Evolutionary conservation across 2,888 invertebrate species (phyloP).

Genomic region (Heliconius erato): DNA sequence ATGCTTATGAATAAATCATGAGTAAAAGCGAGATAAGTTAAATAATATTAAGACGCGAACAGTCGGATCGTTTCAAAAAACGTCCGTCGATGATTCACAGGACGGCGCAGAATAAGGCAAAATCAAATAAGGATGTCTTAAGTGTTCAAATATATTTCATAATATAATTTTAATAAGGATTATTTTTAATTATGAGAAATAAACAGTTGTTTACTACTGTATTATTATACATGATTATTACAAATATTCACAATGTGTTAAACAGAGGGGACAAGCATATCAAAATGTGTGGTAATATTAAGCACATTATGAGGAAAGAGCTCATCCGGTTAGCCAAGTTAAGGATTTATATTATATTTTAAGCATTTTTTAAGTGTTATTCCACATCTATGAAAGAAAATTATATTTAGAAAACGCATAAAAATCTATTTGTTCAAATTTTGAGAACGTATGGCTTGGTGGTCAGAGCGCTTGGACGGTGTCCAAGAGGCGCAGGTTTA

Average conservation of each 20-base stretch:
- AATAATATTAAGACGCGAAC: constrained; percentile 34
- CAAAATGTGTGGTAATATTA: constrained; percentile 4
- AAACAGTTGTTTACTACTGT: constrained; percentile 11
- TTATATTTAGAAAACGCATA: no score
- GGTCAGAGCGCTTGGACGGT: no score
- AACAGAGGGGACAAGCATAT: constrained; percentile 20
- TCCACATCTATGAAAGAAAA: no score
- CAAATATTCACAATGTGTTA: constrained; percentile 33
- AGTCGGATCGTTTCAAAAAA: constrained; percentile 51
- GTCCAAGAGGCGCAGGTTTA: no score
- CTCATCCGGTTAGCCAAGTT: background rate
- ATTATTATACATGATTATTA: constrained; percentile 14
- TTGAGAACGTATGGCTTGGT: no score
- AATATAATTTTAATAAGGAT: background rate
- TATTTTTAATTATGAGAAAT: background rate
- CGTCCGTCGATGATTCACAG: constrained; percentile 54
- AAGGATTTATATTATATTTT: background rate
- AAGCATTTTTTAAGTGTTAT: no score
- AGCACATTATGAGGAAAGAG: background rate
- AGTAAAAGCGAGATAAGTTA: constrained; percentile 45
- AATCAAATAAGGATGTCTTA: background rate
- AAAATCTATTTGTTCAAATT: no score
- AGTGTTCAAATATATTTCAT: constrained; percentile 8
- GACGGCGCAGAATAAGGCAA: constrained; percentile 30
- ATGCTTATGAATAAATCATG: constrained; percentile 34